phyloP scores from a whole-genome alignment of 1,140 invertebrate species.

The Anastatus disparis region DNA sequence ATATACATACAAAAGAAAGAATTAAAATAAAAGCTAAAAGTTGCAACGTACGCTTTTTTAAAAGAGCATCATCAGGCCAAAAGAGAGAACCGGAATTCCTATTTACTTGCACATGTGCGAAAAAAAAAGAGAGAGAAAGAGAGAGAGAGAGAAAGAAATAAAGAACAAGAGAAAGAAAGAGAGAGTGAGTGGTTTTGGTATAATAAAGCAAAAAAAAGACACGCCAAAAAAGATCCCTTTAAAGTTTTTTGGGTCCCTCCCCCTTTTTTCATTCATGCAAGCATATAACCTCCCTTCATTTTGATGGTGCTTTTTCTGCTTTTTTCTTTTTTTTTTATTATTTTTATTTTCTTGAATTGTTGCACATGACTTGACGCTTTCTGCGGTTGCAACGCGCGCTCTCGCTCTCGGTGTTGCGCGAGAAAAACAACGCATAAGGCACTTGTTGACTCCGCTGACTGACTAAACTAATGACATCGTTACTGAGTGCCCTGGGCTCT shows the following conservation, averaged over 20 bases:
- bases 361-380: constrained; percentile 25
- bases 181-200: no score
- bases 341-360: background rate
- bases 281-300: no score
- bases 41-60: background rate
- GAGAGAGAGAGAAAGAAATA: background rate
- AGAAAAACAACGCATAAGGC: no score
- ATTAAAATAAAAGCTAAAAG: no score
- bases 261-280: background rate
- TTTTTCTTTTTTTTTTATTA: no score
- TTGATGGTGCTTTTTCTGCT: no score
- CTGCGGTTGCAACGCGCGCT: background rate
- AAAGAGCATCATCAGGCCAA: background rate
- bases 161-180: no score
- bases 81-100: constrained; percentile 12
- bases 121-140: background rate
- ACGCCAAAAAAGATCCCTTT: background rate
- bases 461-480: constrained; percentile 65
- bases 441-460: constrained; percentile 62
- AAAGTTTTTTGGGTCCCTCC: constrained; percentile 6
- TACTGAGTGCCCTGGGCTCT: constrained; percentile 57
- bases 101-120: background rate
- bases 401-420: no score
- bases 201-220: no score
- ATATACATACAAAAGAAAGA: no score